Conservation (phyloP, 1,140 invertebrate genomes). For the Bombus polaris region DNA sequence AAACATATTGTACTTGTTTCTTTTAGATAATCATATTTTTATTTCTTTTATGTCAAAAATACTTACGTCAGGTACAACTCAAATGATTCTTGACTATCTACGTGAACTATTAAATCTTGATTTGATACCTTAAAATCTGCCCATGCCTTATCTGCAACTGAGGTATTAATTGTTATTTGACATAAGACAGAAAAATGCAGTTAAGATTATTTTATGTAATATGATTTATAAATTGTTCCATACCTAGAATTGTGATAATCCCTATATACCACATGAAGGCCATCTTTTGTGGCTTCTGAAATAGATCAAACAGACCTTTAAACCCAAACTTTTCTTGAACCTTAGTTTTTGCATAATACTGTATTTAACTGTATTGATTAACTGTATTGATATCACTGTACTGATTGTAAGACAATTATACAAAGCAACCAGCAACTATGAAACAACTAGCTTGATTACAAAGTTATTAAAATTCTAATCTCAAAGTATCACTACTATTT, state of each 20-base stretch:
- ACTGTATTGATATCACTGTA: neutral
- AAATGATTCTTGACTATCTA: conserved; percentile 74
- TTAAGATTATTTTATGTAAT: neutral
- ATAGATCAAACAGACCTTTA: conserved; percentile 10
- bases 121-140: conserved; percentile 69
- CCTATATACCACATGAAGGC: conserved; percentile 6
- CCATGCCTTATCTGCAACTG: conserved; percentile 56
- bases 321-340: neutral
- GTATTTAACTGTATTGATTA: no score
- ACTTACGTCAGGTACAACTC: conserved; percentile 76
- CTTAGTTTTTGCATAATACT: neutral
- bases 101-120: conserved; percentile 79
- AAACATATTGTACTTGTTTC: neutral
- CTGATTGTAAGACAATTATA: neutral
- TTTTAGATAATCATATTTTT: neutral
- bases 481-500: neutral
- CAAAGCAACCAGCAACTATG: no score
- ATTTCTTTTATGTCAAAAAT: neutral
- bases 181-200: neutral
- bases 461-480: neutral
- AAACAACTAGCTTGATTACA: neutral
- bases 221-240: neutral
- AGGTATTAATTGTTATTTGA: conserved; percentile 35
- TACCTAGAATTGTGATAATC: conserved; percentile 52
- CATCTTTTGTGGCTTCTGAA: conserved; percentile 51